Conservation (phyloP, 2,888 invertebrate genomes). For the Flabesymbios commensalis region DNA sequence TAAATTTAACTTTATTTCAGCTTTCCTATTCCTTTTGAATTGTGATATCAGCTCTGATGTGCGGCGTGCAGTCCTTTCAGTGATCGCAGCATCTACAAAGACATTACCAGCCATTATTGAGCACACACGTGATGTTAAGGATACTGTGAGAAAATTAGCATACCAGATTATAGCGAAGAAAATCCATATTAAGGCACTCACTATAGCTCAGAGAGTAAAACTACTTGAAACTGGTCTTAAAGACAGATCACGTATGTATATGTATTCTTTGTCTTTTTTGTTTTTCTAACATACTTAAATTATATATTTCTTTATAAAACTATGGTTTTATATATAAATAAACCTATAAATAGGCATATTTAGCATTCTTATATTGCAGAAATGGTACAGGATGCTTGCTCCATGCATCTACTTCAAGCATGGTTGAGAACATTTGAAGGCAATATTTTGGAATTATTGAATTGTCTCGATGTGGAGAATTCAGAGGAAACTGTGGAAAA, state of each 20-base stretch:
- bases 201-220: slow-evolving; percentile 70
- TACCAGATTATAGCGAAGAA: slow-evolving; percentile 65
- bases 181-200: slow-evolving; percentile 67
- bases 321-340: too few species aligned
- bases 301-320: too few species aligned
- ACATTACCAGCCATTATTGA: slow-evolving; percentile 75
- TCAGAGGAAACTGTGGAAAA: slow-evolving; percentile 66
- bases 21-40: slow-evolving; percentile 54
- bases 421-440: slow-evolving; percentile 78
- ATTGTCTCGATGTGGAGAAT: slow-evolving; percentile 75
- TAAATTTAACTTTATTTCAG: too few species aligned
- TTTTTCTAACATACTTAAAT: too few species aligned
- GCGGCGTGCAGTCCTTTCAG: slow-evolving; percentile 71
- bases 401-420: slow-evolving; percentile 66
- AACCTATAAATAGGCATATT: too few species aligned
- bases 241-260: slow-evolving; percentile 67
- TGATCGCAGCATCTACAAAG: slow-evolving; percentile 74
- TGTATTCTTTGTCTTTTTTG: background rate
- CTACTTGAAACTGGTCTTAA: slow-evolving; percentile 70
- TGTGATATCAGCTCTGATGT: slow-evolving; percentile 78
- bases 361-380: too few species aligned
- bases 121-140: slow-evolving; percentile 77
- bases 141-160: slow-evolving; percentile 72
- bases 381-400: slow-evolving; percentile 51
- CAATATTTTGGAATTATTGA: slow-evolving; percentile 74